Base-by-base conservation (phyloP, 2,113 vertebrate species). In the Microcebus griseorufus region DNA sequence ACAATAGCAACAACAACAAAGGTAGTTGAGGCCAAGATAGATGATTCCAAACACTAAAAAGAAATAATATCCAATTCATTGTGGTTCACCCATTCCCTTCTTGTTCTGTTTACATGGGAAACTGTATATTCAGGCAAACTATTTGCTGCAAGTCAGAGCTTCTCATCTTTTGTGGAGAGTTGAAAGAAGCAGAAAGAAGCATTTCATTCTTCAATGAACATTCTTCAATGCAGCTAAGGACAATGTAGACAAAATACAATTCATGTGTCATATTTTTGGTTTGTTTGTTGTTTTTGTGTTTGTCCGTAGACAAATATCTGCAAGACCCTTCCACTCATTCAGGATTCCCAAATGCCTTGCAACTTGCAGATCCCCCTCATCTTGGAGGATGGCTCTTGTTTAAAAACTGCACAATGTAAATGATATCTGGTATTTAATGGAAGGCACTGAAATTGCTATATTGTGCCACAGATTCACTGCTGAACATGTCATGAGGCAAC, bases 401-500 rank as follows among this genome's bases (percentile, higher is more conserved):
- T 98, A 98, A 98, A 96, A 97, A 87, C 51, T 95, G 73, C 84
- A 62, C 83, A 72, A 89, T 87, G 78, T 93, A 94, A 97, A 95
- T 93, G 73, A 73, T 73, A 95, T 88, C 83, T 88, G 86, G 72
- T 98, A 94, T 97, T 98, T 97, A 98, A 97, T 76, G 90, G 96
- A 98, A 98, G 98, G 10, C 84, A 96, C 87, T 96, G 93, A 96
- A 98, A 97, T 94, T 98, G 88, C 87, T 98, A 75, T 91, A 67
- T 0, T 0, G 73, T 97, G 89, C 96, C 95, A 96, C 96, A 97
- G 98, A 98, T 98, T 98, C 97, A 98, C 97, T 97, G 96, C 97
- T 96, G 96, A 98, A 98, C 51, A n/a, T 98, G 96, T 98, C 98
- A 99, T 86, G 97, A 98, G 98, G 98, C 97, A 98, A 98, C 89